phyloP scores from a whole-genome alignment of 37 sponge, comb jelly and placozoan genomes.

The Haliclona indistincta region DNA sequence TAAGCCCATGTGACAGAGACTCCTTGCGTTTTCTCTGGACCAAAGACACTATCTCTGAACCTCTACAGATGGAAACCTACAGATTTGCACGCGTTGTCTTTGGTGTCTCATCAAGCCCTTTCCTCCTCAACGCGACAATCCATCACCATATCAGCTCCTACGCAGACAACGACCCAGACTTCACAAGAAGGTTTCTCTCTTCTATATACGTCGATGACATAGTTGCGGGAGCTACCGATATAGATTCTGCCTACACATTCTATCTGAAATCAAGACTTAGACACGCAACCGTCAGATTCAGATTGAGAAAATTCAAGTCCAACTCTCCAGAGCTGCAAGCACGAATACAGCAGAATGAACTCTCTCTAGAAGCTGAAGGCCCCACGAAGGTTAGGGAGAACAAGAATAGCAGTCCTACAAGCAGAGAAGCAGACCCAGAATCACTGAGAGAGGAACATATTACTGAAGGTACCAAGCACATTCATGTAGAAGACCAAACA shows the following conservation, averaged over 20 bases:
- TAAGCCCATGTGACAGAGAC: too few species aligned
- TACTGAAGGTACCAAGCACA: too few species aligned
- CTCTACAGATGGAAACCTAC: not conserved
- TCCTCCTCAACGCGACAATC: constrained; percentile 6
- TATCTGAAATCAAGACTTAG: not conserved
- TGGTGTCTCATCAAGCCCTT: constrained; percentile 6
- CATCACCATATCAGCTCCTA: constrained; percentile 17
- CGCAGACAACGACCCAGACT: not conserved
- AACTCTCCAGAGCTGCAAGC: constrained; percentile 10
- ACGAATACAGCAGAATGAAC: not conserved
- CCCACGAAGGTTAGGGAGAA: too few species aligned
- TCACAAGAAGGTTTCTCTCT: not conserved
- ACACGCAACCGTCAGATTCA: constrained; percentile 3
- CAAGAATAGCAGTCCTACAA: too few species aligned
- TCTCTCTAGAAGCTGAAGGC: not conserved
- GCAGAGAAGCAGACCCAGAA: too few species aligned
- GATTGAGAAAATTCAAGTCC: constrained; percentile 8
- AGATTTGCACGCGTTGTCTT: constrained; percentile 7
- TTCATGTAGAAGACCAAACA: too few species aligned
- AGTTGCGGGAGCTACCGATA: not conserved
- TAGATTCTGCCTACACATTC: constrained; percentile 7
- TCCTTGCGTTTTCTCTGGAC: too few species aligned
- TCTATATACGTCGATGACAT: constrained; percentile 35
- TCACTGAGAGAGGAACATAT: too few species aligned
- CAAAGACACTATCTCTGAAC: not conserved